Evolutionary conservation across 2,888 invertebrate genomes (phyloP).

Genomic region (Aphelenchoides bicaudatus): DNA sequence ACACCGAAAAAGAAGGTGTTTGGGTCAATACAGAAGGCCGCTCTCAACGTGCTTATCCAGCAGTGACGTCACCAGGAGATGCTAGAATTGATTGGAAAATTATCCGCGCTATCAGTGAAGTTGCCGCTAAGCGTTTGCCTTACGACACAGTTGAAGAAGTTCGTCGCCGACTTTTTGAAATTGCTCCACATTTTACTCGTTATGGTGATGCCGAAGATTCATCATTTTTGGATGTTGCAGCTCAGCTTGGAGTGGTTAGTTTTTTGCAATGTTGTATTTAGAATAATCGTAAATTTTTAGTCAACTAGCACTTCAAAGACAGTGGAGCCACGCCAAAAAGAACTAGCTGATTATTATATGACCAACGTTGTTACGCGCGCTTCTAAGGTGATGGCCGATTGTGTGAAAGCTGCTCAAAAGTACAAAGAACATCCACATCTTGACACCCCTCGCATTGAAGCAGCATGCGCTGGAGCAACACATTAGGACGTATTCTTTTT

Average conservation of each 20-base stretch:
- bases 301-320: conserved; percentile 19
- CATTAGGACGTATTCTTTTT: background rate
- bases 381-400: conserved; percentile 94
- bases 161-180: conserved; percentile 70
- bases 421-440: conserved; percentile 27
- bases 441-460: conserved; percentile 15
- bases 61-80: conserved; percentile 59
- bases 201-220: conserved; percentile 80
- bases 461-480: conserved; percentile 8
- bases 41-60: conserved; percentile 64
- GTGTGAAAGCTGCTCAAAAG: conserved; percentile 45
- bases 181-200: conserved; percentile 82
- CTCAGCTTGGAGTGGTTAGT: conserved; percentile 66
- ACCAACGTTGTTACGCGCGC: conserved; percentile 92
- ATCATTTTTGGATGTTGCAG: conserved; percentile 77
- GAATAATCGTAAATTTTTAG: background rate
- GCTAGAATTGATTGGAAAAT: conserved; percentile 98
- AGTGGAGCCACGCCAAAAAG: conserved; percentile 43
- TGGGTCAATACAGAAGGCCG: conserved; percentile 97
- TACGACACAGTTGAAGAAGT: conserved; percentile 83
- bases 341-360: conserved; percentile 77
- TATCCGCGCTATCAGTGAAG: conserved; percentile 89
- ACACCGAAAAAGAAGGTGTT: conserved; percentile 95
- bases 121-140: conserved; percentile 72
- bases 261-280: background rate